A percentile compares a stretch with the other conserved stretches of the same genome.
Evolutionary conservation across 2,797 vertebrate genomes (phyloP).

Genomic region (Smutsia temminckii): DNA sequence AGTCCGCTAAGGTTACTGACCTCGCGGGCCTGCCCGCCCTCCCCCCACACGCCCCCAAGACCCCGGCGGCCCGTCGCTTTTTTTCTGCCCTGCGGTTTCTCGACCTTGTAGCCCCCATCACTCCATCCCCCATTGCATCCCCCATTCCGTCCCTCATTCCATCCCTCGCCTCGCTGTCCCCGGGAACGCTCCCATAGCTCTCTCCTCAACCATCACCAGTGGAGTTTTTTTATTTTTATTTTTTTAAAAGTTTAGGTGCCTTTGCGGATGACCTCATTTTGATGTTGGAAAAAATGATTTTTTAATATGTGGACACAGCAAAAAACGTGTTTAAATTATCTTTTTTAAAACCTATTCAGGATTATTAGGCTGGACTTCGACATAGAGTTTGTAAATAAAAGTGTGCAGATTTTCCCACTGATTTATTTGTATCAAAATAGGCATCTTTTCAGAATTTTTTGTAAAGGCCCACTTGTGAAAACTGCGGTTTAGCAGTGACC

Average conservation of each 20-base stretch:
- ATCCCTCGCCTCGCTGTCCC: neutral
- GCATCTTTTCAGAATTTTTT: slow-evolving; percentile 73
- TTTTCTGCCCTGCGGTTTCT: neutral
- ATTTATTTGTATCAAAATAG: slow-evolving; percentile 78
- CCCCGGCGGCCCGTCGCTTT: neutral
- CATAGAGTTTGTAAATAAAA: slow-evolving; percentile 74
- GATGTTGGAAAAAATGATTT: slow-evolving; percentile 88
- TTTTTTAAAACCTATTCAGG: slow-evolving; percentile 82
- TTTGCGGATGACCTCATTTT: slow-evolving; percentile 97
- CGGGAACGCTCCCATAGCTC: slow-evolving; percentile 12
- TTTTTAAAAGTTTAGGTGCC: slow-evolving; percentile 94
- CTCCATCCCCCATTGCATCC: too few species aligned
- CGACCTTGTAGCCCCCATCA: neutral
- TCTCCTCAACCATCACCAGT: slow-evolving; percentile 87
- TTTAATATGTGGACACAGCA: slow-evolving; percentile 90
- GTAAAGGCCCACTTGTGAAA: slow-evolving; percentile 74
- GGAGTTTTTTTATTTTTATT: slow-evolving; percentile 91
- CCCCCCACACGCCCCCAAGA: slow-evolving; percentile 1
- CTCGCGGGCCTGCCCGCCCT: slow-evolving; percentile 29
- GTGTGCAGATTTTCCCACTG: slow-evolving; percentile 74
- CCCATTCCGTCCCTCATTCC: too few species aligned
- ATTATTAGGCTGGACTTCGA: slow-evolving; percentile 56
- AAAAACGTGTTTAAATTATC: slow-evolving; percentile 83
- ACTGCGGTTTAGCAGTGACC: slow-evolving; percentile 68
- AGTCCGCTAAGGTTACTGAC: slow-evolving; percentile 41